Evolutionary conservation across 64 coral and sea anemone species (phyloP), one percentile per base, ranked within the genome.

Genomic region (Cladopsammia gracilis): DNA sequence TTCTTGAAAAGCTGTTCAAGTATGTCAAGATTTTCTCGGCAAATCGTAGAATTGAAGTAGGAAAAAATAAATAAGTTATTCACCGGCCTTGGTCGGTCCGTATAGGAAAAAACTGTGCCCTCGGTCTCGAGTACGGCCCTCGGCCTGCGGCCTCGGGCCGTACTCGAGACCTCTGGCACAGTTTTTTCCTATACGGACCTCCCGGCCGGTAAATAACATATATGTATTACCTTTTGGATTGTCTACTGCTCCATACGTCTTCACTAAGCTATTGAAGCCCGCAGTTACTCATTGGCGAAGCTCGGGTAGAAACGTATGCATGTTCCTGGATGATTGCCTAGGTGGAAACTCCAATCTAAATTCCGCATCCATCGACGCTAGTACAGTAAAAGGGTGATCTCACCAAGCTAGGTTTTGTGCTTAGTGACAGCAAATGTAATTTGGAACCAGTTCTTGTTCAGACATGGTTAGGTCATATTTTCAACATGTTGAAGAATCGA

Each of bases 381-480:
- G 25, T 18, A 15, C 5, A 22, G 69, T 88, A n/a, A 9, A 49
- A 60, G 46, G 48, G 18, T 12, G 14, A 75, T 88, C 67, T 87
- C 5, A 12, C 26, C 58, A 16, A 57, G n/a, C 58, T 88, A 23
- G 64, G 64, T 20, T 88, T 88, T 48, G 9, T 74, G 4, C 42
- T 88, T 25, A 74, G 69, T 25, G 86, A 75, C 10, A 61, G 48
- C 3, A 88, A 88, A 74, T 88, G 86, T 34, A 49, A 54, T 50
- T 88, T 67, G 68, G 86, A 88, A 75, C 86, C 71, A 0, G 44
- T 18, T 23, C 71, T 54, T 48, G 58, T 52, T 16, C 86, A 74
- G 58, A 88, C 86, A 19, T 75, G 86, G 86, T 48, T 88, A 3
- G 86, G 86, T 10, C 86, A 88, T 68, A 58, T 88, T 73, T 88